Evolutionary conservation across 2,888 invertebrate species (phyloP).

Genomic region (Hecatera dysodea): DNA sequence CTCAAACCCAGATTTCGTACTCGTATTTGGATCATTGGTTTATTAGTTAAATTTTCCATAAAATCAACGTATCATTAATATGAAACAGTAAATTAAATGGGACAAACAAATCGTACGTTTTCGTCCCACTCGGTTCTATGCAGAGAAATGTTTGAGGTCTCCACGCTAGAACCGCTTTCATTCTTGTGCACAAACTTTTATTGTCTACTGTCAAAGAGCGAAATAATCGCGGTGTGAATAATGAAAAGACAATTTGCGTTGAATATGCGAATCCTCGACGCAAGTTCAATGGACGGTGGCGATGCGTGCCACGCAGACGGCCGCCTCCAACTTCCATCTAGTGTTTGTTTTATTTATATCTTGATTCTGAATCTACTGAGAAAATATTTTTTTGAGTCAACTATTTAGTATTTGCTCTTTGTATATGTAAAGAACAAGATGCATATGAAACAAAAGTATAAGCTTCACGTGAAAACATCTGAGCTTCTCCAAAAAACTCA

Average conservation of each 20-base stretch:
- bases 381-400: rapidly evolving
- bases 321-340: slow-evolving; percentile 24
- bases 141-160: slow-evolving; percentile 28
- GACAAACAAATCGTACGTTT: slow-evolving; percentile 23
- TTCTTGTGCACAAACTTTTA: slow-evolving; percentile 66
- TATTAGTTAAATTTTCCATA: not conserved
- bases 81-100: slow-evolving; percentile 8
- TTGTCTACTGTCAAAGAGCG: slow-evolving; percentile 80
- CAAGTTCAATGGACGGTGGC: slow-evolving; percentile 82
- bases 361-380: not conserved
- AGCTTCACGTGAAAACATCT: not conserved
- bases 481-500: not conserved
- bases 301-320: slow-evolving; percentile 69
- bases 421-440: not conserved
- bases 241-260: slow-evolving; percentile 88
- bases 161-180: slow-evolving; percentile 49
- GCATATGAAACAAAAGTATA: not conserved
- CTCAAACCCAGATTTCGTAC: not conserved
- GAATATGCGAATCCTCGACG: slow-evolving; percentile 81
- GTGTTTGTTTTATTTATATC: slow-evolving; percentile 33
- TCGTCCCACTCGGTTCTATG: slow-evolving; percentile 22
- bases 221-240: slow-evolving; percentile 87
- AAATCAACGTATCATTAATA: not conserved
- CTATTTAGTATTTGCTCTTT: not conserved
- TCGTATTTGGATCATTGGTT: not conserved